Evolutionary conservation across 2,113 vertebrate species (phyloP).

Genomic region (Larimichthys crocea): DNA sequence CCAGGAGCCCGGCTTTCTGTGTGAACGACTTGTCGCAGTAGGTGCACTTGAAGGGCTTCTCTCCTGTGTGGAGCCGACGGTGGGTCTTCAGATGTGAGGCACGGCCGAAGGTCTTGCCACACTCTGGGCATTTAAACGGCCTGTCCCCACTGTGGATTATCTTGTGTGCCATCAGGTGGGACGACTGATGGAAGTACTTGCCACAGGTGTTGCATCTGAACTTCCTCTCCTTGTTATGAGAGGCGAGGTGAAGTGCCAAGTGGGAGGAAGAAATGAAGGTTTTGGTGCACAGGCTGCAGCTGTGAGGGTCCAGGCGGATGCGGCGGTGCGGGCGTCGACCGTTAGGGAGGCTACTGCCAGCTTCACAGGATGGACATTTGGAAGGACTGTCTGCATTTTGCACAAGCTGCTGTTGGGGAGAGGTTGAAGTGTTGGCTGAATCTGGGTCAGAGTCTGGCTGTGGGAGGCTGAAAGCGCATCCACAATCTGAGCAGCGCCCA

Average conservation of each 20-base stretch:
- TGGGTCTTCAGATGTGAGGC: constrained; percentile 86
- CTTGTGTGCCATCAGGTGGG: constrained; percentile 83
- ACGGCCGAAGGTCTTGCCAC: constrained; percentile 83
- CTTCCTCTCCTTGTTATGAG: constrained; percentile 79
- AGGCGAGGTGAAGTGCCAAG: constrained; percentile 79
- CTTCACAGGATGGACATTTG: constrained; percentile 70
- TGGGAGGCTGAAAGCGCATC: constrained; percentile 46
- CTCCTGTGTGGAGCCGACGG: constrained; percentile 83
- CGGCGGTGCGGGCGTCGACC: constrained; percentile 64
- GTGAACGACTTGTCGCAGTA: constrained; percentile 81
- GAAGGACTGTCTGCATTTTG: constrained; percentile 25
- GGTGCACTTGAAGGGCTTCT: constrained; percentile 85
- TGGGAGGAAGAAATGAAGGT: constrained; percentile 83
- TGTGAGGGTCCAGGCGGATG: constrained; percentile 74
- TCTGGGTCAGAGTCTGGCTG: constrained; percentile 32
- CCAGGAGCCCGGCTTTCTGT: constrained; percentile 78
- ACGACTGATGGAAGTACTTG: constrained; percentile 82
- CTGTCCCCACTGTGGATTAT: constrained; percentile 82
- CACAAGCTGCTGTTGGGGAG: constrained; percentile 14
- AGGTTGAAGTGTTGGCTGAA: not conserved
- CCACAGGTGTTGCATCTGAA: constrained; percentile 79
- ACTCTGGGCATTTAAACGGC: constrained; percentile 84
- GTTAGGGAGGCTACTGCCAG: constrained; percentile 39
- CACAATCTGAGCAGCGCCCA: constrained; percentile 67
- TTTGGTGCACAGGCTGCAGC: constrained; percentile 79